Base-by-base conservation (phyloP, 1,140 invertebrate species). In the Laodelphax striatellus region DNA sequence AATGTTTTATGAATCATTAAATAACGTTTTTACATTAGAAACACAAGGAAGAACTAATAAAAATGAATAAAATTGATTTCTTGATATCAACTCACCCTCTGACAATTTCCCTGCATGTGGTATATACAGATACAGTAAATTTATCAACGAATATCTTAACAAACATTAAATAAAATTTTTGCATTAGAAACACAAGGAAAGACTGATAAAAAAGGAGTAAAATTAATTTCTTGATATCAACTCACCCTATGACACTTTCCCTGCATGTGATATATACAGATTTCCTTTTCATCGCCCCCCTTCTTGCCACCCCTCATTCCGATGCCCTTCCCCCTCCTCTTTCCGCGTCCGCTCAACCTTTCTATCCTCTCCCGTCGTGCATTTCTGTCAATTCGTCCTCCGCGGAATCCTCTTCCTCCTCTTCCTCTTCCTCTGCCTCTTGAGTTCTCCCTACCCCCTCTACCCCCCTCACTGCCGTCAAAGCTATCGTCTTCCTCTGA, bases 101-200 rank as follows among this genome's bases (percentile, higher is more conserved):
- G 83, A 75, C 90, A 92, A 75, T 92, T 92, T 58, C 91, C 90
- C 75, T 93, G 89, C 79, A 91, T 83, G 68, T 82, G 93, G 75
- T 88, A 88, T n/a, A n/a, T n/a, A n/a, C n/a, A n/a, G n/a, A n/a
- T n/a, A n/a, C n/a, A n/a, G n/a, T n/a, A n/a, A n/a, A n/a, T n/a
- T n/a, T n/a, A n/a, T n/a, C n/a, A n/a, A n/a, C n/a, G n/a, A n/a
- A n/a, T n/a, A n/a, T n/a, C n/a, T n/a, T n/a, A n/a, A n/a, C n/a
- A n/a, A n/a, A n/a, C n/a, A n/a, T 28, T 28, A 4, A 28, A 28
- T 4, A 2, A 28, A 6, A 2, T 28, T 28, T 6, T 28, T 28
- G 2, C 24, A 28, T 6, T 28, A 28, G 24, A 28, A 28, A 28
- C 24, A 4, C 24, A 28, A 28, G 24, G 24, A 28, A 28, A 28